These are phyloP conservation scores for Capromys pilorides DNA, from an alignment of 2,797 vertebrate species.

Conservation along the genomic window DNA sequence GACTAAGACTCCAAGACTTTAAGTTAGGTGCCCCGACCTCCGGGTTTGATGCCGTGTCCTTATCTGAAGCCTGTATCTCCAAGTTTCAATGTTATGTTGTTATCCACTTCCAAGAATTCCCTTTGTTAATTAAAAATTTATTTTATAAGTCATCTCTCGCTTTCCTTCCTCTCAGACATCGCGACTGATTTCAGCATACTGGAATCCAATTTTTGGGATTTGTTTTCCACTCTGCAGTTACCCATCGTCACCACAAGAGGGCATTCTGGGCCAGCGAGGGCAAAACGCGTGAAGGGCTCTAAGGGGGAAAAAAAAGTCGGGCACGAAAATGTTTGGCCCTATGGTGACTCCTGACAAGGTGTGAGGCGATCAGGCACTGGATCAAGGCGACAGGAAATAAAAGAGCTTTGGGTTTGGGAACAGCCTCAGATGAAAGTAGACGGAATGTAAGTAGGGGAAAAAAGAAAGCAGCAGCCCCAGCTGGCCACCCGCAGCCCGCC, in stretches of 20 bases:
- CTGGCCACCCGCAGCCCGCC: too few species aligned
- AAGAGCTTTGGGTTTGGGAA: neutral
- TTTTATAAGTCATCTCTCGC: neutral
- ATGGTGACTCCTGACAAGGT: neutral
- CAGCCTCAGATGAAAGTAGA: neutral
- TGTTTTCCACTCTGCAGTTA: slow-evolving; percentile 41
- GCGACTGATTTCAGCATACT: neutral
- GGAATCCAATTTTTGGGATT: neutral
- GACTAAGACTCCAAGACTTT: slow-evolving; percentile 11
- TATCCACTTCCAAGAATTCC: neutral
- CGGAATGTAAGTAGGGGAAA: neutral
- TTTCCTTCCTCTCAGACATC: neutral
- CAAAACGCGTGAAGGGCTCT: neutral
- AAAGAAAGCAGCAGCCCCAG: neutral
- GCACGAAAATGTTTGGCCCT: neutral
- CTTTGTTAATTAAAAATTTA: slow-evolving; percentile 3
- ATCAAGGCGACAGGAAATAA: neutral
- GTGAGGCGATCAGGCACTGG: neutral
- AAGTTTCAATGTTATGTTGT: neutral
- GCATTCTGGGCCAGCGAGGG: slow-evolving; percentile 53
- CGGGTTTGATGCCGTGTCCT: neutral
- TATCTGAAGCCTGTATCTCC: neutral
- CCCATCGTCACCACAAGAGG: slow-evolving; percentile 64
- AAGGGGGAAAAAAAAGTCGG: neutral
- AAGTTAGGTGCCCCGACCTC: neutral